Conservation (phyloP, 1,140 invertebrate genomes). For the Orius laevigatus region DNA sequence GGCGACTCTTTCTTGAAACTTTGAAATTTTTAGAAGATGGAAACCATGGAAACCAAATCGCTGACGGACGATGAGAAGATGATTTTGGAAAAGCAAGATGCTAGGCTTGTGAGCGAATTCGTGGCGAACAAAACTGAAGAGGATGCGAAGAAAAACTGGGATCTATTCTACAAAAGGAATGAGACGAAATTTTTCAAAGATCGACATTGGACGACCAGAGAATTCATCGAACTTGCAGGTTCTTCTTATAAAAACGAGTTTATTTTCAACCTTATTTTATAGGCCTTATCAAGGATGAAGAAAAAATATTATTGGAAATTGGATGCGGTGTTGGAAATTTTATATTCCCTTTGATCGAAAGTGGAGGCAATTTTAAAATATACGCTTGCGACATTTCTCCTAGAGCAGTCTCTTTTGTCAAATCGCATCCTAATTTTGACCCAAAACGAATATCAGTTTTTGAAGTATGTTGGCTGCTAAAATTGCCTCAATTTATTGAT, state of each 20-base stretch:
- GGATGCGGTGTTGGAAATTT: conserved; percentile 98
- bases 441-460: conserved; percentile 53
- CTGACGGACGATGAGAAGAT: conserved; percentile 40
- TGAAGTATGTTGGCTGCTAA: conserved; percentile 26
- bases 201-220: conserved; percentile 89
- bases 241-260: not conserved
- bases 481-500: not conserved
- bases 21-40: no score
- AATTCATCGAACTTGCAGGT: conserved; percentile 68
- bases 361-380: conserved; percentile 52
- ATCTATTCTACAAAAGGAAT: conserved; percentile 93
- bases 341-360: conserved; percentile 79
- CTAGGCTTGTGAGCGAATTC: conserved; percentile 52
- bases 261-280: not conserved
- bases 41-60: not conserved
- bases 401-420: conserved; percentile 75
- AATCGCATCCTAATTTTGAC: conserved; percentile 46
- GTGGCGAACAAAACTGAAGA: conserved; percentile 67
- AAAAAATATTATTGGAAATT: conserved; percentile 55
- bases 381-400: conserved; percentile 91
- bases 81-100: conserved; percentile 47
- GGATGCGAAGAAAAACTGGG: conserved; percentile 88
- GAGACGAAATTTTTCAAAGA: conserved; percentile 89
- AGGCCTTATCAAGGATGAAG: conserved; percentile 22
- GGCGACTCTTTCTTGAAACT: no score